These are phyloP conservation scores for Aplidium turbinatum DNA, from an alignment of 23 tunicate genomes.

Conservation along the genomic window DNA sequence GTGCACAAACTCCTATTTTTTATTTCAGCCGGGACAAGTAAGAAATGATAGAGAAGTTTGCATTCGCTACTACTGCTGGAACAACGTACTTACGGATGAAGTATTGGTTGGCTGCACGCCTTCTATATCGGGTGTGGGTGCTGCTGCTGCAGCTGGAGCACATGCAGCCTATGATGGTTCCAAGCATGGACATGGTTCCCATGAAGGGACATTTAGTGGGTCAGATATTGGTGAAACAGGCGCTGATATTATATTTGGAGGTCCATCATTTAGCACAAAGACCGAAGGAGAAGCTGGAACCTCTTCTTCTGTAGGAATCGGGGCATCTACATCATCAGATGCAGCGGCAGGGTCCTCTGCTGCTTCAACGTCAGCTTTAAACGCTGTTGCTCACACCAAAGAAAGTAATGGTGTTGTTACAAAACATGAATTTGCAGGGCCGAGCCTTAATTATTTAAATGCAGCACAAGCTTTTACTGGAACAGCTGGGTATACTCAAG, in stretches of 20 bases:
- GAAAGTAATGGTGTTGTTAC: constrained; percentile 82
- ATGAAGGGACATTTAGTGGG: constrained; percentile 16
- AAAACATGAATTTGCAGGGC: constrained; percentile 42
- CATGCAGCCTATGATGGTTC: constrained; percentile 22
- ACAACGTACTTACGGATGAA: constrained; percentile 89
- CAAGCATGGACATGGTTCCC: constrained; percentile 12
- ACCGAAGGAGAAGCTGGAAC: constrained; percentile 9
- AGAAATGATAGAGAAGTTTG: constrained; percentile 80
- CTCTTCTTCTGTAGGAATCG: constrained; percentile 6
- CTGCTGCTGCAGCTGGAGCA: constrained; percentile 32
- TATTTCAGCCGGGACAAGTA: constrained; percentile 93
- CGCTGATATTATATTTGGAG: constrained; percentile 28
- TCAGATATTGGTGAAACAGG: constrained; percentile 42
- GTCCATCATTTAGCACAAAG: constrained; percentile 13
- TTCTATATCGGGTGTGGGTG: constrained; percentile 30
- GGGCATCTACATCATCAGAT: constrained; percentile 2
- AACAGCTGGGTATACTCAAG: constrained; percentile 60
- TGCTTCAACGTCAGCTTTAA: neutral
- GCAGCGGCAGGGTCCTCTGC: constrained; percentile 22
- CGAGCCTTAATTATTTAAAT: constrained; percentile 10
- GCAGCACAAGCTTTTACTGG: constrained; percentile 60
- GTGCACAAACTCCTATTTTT: neutral
- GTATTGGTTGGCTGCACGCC: constrained; percentile 81
- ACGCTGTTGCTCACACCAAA: neutral
- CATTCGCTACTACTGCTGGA: constrained; percentile 99